A percentile compares a stretch with the other conserved stretches of the same genome.
phyloP scores from a whole-genome alignment of 2,888 invertebrate genomes.

The Carterocephalus palaemon region DNA sequence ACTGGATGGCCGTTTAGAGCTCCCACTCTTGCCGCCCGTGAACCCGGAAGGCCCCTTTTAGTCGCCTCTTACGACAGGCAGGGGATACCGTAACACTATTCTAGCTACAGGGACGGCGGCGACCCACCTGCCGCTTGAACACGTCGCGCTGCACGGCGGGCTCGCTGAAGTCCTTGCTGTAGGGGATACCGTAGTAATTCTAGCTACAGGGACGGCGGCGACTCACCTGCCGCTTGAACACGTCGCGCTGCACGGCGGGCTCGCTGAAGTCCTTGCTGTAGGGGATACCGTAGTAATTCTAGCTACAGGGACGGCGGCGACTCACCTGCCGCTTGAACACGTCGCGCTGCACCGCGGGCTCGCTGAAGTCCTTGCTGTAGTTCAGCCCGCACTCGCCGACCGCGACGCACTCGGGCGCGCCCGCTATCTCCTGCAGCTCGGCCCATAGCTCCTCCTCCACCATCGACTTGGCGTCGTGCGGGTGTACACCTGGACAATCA shows the following conservation, averaged over 20 bases:
- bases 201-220: too few species aligned
- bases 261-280: constrained; percentile 64
- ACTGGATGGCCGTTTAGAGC: too few species aligned
- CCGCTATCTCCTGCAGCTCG: constrained; percentile 85
- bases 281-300: too few species aligned
- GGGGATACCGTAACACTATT: too few species aligned
- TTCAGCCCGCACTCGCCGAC: constrained; percentile 97
- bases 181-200: too few species aligned
- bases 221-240: not conserved
- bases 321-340: constrained; percentile 92
- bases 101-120: too few species aligned
- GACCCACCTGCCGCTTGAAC: not conserved
- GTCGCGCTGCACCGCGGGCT: constrained; percentile 89
- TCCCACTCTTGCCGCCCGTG: too few species aligned
- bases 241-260: not conserved
- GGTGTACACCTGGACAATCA: constrained; percentile 91
- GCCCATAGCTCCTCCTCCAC: constrained; percentile 86
- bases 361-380: constrained; percentile 96
- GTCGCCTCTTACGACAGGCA: too few species aligned
- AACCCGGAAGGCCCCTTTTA: too few species aligned
- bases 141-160: not conserved
- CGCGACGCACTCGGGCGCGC: constrained; percentile 93
- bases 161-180: not conserved
- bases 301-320: too few species aligned
- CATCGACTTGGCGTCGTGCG: constrained; percentile 94